A percentile compares a stretch with the other conserved stretches of the same genome.
Evolutionary conservation across 64 coral and sea anemone genomes (phyloP).

Genomic region (Montipora cactus): DNA sequence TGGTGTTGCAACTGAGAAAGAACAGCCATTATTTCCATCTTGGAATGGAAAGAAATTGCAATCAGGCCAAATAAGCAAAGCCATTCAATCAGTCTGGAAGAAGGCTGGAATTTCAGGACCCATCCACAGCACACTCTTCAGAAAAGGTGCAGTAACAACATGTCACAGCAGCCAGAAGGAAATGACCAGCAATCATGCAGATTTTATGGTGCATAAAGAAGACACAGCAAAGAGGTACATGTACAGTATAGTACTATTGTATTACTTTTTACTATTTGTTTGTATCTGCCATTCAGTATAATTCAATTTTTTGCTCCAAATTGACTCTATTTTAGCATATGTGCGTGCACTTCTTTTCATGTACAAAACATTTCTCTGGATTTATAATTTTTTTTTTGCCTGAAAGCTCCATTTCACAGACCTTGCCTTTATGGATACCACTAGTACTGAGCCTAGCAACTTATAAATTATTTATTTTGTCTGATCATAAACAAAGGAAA

Average conservation of each 20-base stretch:
- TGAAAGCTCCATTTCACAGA: not conserved
- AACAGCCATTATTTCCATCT: slow-evolving; percentile 62
- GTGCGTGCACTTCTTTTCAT: no score
- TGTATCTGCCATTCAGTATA: no score
- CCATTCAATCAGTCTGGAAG: slow-evolving; percentile 62
- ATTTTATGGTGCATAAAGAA: slow-evolving; percentile 68
- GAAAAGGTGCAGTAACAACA: slow-evolving; percentile 71
- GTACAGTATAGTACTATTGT: no score
- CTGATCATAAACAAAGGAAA: no score
- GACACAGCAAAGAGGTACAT: slow-evolving; percentile 13
- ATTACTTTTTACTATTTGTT: no score
- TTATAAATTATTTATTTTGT: not conserved
- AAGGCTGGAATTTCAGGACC: slow-evolving; percentile 53
- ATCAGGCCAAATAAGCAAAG: slow-evolving; percentile 70
- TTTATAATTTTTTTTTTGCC: no score
- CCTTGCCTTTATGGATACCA: not conserved
- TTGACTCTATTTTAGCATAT: no score
- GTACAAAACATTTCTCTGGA: no score
- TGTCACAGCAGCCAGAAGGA: slow-evolving; percentile 46
- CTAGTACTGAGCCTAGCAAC: not conserved
- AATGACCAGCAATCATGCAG: slow-evolving; percentile 27
- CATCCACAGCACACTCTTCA: slow-evolving; percentile 59
- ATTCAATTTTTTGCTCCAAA: not conserved
- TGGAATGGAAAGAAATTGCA: slow-evolving; percentile 71
- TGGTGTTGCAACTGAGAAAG: not conserved